These are phyloP conservation scores for Amblyopsis rosae DNA, from an alignment of 2,113 vertebrate species.

Conservation along the genomic window DNA sequence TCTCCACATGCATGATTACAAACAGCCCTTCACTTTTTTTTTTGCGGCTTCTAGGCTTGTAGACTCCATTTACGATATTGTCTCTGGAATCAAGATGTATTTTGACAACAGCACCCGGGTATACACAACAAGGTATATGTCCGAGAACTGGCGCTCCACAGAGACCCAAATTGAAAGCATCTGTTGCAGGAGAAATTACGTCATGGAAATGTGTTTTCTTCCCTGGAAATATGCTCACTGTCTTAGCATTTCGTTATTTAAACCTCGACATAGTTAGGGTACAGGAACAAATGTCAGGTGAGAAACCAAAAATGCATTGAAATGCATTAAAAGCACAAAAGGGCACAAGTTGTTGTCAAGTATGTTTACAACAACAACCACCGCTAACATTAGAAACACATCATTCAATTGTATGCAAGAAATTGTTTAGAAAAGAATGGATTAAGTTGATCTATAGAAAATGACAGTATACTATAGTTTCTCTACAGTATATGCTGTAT, in stretches of 20 bases:
- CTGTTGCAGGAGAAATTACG: slow-evolving; percentile 44
- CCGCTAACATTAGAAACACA: no score
- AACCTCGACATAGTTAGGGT: slow-evolving; percentile 10
- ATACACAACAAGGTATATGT: slow-evolving; percentile 64
- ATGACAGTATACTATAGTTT: no score
- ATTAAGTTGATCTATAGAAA: no score
- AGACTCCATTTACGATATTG: slow-evolving; percentile 42
- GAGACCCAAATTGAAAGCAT: slow-evolving; percentile 69
- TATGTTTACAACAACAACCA: no score
- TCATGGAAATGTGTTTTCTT: slow-evolving; percentile 62
- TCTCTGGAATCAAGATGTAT: slow-evolving; percentile 47
- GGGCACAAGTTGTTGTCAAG: no score
- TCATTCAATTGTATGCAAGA: no score
- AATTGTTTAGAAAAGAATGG: no score
- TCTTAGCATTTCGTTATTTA: slow-evolving; percentile 25
- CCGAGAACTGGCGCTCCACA: slow-evolving; percentile 50
- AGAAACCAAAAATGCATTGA: no score
- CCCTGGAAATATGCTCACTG: slow-evolving; percentile 41
- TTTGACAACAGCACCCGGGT: slow-evolving; percentile 57
- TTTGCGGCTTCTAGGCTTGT: slow-evolving; percentile 20
- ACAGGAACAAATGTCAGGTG: not conserved
- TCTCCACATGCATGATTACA: slow-evolving; percentile 43
- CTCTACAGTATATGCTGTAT: no score
- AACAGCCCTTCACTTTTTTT: slow-evolving; percentile 28
- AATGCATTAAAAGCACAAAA: not conserved